A percentile compares a stretch with the other conserved stretches of the same genome.
Conservation (phyloP, 2,888 invertebrate genomes). For the Drosophila robusta region DNA sequence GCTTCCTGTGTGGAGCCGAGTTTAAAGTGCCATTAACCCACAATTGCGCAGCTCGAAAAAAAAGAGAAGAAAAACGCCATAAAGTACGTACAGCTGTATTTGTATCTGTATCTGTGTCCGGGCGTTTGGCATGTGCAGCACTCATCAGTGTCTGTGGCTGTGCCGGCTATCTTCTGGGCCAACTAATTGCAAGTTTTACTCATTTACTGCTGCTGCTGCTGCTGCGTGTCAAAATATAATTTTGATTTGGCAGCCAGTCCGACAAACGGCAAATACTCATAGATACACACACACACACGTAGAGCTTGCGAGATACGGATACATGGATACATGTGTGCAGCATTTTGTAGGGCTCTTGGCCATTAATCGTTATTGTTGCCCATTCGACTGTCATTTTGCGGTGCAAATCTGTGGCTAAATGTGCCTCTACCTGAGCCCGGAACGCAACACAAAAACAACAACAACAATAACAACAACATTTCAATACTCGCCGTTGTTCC, state of each 20-base stretch:
- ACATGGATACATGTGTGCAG: conserved; percentile 28
- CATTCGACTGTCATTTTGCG: conserved; percentile 71
- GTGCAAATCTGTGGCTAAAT: conserved; percentile 71
- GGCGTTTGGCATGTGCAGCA: conserved; percentile 44
- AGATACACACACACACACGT: conserved; percentile 19
- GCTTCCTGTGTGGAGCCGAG: conserved; percentile 63
- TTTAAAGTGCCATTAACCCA: conserved; percentile 78
- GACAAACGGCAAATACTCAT: conserved; percentile 21
- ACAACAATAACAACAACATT: conserved; percentile 17
- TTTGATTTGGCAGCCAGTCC: conserved; percentile 50
- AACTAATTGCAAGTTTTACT: conserved; percentile 71
- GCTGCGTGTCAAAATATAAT: conserved; percentile 77
- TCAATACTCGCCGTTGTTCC: conserved; percentile 32
- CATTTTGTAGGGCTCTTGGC: conserved; percentile 21
- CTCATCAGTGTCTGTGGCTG: conserved; percentile 37
- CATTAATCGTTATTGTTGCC: conserved; percentile 70
- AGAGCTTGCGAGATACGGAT: conserved; percentile 4
- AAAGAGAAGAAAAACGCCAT: conserved; percentile 9
- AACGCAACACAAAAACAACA: neutral
- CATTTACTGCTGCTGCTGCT: conserved; percentile 29
- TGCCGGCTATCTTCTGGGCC: conserved; percentile 30
- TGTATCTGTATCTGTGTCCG: conserved; percentile 20
- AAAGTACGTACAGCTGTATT: conserved; percentile 31
- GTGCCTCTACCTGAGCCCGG: conserved; percentile 32
- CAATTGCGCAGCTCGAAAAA: conserved; percentile 55